Evolutionary conservation across 2,888 invertebrate species (phyloP), one percentile per base, ranked within the genome.

Genomic region (Anticlea derivata): DNA sequence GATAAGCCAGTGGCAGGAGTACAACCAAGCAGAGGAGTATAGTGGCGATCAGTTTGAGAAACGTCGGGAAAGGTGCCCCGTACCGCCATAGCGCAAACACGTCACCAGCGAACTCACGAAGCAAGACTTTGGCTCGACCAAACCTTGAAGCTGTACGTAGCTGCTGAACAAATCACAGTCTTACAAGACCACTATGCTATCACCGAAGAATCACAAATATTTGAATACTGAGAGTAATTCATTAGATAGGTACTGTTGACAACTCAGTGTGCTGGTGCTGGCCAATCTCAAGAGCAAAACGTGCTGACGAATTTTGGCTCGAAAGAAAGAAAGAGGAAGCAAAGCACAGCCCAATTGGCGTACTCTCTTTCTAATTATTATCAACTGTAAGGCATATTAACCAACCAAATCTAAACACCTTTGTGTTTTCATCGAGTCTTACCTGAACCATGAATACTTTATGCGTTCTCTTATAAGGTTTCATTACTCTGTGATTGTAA

Each of bases 51-150:
- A 90, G 75, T 55, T 91, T 91, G 45, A 91, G 80, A 67, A 91
- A 86, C 24, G 91, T 90, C 7, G 91, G 91, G 68, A 91, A 89
- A 0, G 90, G 86, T 7, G 90, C 86, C 10, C 90, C 88, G 58
- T 90, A 85, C 35, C 77, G 80, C 91, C 91, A 91, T 26, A 91
- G 67, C 0, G 84, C 66, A 35, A 66, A 68, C 4, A 91, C 76
- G 60, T 91, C 91, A 26, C 70, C 58, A 3, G 68, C 69, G 55
- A 90, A 91, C 63, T 87, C 85, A 4, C 80, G 73, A 20, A 74
- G 63, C 7, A 85, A 58, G 31, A 88, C 71, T 26, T 78, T 75
- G 43, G 80, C 50, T 47, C 83, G 80, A 29, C 79, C 83, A 50
- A 89, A 58, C 26, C 71, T 66, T 30, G 84, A 74, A 33, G 88